Evolutionary conservation across 2,888 invertebrate genomes (phyloP).

Genomic region (Torymus aiolomorphi): DNA sequence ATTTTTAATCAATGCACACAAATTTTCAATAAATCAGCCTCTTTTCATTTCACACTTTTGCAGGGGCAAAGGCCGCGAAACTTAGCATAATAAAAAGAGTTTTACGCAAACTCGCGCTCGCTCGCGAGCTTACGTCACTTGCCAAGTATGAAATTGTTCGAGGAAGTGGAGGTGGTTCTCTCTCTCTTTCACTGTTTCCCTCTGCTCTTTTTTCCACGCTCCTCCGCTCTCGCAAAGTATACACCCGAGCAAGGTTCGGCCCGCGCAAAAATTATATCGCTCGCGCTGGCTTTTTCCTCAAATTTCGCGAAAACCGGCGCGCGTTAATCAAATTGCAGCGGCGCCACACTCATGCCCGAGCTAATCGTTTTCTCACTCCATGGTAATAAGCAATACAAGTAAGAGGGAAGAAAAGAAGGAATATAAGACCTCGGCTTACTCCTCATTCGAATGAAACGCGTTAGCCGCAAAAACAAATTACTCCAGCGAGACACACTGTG

Average conservation of each 20-base stretch:
- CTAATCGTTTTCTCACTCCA: background rate
- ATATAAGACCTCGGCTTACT: background rate
- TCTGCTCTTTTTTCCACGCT: background rate
- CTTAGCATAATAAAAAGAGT: conserved; percentile 11
- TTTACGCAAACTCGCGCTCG: background rate
- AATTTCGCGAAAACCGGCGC: conserved; percentile 16
- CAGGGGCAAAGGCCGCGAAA: conserved; percentile 13
- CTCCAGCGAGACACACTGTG: background rate
- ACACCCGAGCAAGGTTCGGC: background rate
- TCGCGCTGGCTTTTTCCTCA: background rate
- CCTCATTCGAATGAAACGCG: conserved; percentile 18
- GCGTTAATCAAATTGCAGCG: conserved; percentile 24
- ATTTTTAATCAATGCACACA: too few species aligned
- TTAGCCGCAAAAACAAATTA: conserved; percentile 52
- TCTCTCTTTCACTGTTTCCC: too few species aligned
- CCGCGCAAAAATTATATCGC: background rate
- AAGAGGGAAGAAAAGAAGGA: conserved; percentile 4
- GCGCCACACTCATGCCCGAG: background rate
- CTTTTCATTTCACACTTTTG: too few species aligned
- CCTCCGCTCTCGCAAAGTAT: conserved; percentile 9
- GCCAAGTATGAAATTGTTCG: conserved; percentile 23
- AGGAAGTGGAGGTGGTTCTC: conserved; percentile 8
- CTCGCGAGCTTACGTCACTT: background rate
- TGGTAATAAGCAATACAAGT: too few species aligned
- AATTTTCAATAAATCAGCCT: too few species aligned